phyloP scores from a whole-genome alignment of 2,797 vertebrate species.

The Huso huso region DNA sequence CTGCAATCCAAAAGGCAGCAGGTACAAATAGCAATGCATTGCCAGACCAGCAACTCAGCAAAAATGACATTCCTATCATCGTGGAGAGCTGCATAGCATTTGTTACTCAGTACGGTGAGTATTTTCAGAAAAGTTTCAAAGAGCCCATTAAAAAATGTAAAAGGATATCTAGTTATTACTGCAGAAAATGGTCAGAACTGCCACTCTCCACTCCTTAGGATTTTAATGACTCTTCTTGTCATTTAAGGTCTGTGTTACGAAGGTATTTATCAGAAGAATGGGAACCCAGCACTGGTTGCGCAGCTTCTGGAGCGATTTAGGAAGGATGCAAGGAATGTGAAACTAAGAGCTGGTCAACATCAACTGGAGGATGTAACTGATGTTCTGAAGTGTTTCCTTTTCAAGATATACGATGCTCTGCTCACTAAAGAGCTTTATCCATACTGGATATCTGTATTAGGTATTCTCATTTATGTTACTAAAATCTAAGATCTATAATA shows the following conservation, averaged over 20 bases:
- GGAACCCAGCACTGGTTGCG: conserved; percentile 57
- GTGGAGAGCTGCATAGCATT: conserved; percentile 94
- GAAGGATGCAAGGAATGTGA: conserved; percentile 82
- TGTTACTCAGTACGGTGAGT: conserved; percentile 93
- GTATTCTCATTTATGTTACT: conserved; percentile 43
- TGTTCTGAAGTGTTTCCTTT: conserved; percentile 80
- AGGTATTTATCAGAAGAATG: conserved; percentile 75
- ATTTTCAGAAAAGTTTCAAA: not conserved
- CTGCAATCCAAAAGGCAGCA: conserved; percentile 83
- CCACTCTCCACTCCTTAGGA: no score
- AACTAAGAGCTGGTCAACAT: conserved; percentile 77
- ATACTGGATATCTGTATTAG: conserved; percentile 87
- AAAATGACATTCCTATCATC: conserved; percentile 87
- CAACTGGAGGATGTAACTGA: conserved; percentile 81
- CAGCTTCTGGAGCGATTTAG: conserved; percentile 77
- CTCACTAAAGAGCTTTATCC: conserved; percentile 92
- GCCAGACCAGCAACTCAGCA: conserved; percentile 89
- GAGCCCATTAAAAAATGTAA: no score
- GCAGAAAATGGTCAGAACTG: no score
- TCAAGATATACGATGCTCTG: conserved; percentile 79
- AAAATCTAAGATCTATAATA: not conserved
- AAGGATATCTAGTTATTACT: no score
- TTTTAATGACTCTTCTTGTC: not conserved
- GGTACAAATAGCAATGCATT: conserved; percentile 82
- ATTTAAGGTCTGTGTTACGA: conserved; percentile 77